These are phyloP conservation scores for Thaumetopoea pityocampa DNA, from an alignment of 1,140 invertebrate species.

Conservation along the genomic window DNA sequence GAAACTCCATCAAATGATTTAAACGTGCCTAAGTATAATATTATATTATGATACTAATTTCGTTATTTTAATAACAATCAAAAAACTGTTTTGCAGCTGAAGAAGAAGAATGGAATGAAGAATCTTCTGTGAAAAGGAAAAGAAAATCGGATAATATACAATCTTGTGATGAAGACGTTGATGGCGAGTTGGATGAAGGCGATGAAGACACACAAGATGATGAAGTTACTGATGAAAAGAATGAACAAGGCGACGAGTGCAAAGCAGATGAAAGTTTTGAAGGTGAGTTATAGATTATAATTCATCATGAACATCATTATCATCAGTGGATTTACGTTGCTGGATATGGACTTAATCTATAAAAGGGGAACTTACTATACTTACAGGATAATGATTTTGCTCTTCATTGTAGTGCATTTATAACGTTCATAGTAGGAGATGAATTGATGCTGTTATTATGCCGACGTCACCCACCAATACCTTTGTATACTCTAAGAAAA, in stretches of 20 bases:
- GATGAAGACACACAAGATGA: conserved; percentile 21
- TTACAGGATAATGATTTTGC: no score
- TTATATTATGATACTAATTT: background rate
- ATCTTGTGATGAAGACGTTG: conserved; percentile 9
- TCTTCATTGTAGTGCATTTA: no score
- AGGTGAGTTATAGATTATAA: conserved; percentile 12
- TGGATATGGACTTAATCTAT: no score
- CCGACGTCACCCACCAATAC: no score
- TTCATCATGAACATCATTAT: no score
- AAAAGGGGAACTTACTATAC: no score
- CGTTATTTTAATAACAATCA: background rate
- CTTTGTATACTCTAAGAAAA: no score
- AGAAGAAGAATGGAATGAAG: conserved; percentile 58
- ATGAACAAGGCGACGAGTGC: conserved; percentile 24
- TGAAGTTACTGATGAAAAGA: conserved; percentile 19
- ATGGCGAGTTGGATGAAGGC: conserved; percentile 28
- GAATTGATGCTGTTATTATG: no score
- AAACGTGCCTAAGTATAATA: no score
- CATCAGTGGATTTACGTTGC: no score
- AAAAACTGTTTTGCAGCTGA: conserved; percentile 41
- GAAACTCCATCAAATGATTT: no score
- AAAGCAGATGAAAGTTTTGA: conserved; percentile 15
- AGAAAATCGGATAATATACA: conserved; percentile 14
- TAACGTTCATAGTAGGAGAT: no score
- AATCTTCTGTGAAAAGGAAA: conserved; percentile 21